Base-by-base conservation (phyloP, 2,888 invertebrate species). In the Acronicta leporina region DNA sequence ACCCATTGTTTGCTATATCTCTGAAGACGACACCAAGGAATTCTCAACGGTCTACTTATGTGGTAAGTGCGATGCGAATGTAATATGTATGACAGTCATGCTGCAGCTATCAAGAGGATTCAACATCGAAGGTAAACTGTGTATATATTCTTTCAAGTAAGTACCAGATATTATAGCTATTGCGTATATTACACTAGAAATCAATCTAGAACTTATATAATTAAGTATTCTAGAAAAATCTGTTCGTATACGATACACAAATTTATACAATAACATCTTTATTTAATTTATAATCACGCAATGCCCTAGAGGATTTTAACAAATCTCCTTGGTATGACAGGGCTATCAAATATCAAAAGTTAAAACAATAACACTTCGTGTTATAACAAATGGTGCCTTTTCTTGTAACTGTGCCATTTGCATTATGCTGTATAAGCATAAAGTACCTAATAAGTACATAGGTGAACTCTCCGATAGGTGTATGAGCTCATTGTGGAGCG, bases 1-100 rank as follows among this genome's bases (percentile, higher is more conserved):
- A 11, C 10, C 44, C 45, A 71, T 65, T 65, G 66, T 59, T 72
- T 43, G 16, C 16, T 53, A 42, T 46, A 42, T 46, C 38, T 54
- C 58, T 51, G 49, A 33, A 53, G 57, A 46, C 42, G 27, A 43
- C 40, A 43, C 13, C 50, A 16, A 45, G 41, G 54, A 51, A 65
- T 59, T 54, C 44, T 48, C 66, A 45, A 20, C 33, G 54, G 54
- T 20, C 46, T 51, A 10, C 50, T 44, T 0, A 35, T 35, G 44
- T 16, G 49, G 61, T 25, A 50, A 61, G 70, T 74, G 54, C 45
- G 54, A 53, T 35, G n/a, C 10, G 45, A 52, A 70, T 61, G 55
- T 33, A 57, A 59, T 45, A 63, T 47, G 46, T 61, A 61, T 61
- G 54, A 42, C 38, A 35, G 57, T 35, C 44, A 40, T 43, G 30